A percentile compares a stretch with the other conserved stretches of the same genome.
These are phyloP conservation scores for Xiphorhynchus elegans DNA, from an alignment of 2,113 vertebrate genomes.

Conservation along the genomic window DNA sequence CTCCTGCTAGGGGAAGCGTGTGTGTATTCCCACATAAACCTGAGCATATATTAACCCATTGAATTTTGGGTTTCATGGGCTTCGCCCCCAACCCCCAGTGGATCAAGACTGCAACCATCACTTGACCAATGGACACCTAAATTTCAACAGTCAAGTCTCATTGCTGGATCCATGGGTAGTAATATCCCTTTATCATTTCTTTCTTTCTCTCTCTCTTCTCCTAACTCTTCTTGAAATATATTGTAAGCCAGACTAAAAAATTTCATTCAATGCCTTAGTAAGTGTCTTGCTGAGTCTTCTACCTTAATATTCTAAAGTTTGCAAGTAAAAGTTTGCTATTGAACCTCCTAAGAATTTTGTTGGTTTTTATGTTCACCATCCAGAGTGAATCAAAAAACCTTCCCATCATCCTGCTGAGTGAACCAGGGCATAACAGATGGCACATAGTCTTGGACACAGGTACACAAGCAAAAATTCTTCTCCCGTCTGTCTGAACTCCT, in stretches of 20 bases:
- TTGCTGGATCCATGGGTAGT: neutral
- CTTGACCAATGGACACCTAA: fast-evolving
- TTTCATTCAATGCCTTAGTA: neutral
- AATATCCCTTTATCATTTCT: neutral
- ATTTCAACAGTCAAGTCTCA: neutral
- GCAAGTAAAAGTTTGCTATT: neutral
- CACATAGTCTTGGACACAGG: neutral
- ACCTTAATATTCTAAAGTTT: neutral
- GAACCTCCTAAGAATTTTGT: neutral
- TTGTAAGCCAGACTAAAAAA: neutral
- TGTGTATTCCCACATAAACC: neutral
- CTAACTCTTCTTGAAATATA: neutral
- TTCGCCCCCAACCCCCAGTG: neutral
- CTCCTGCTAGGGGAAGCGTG: fast-evolving
- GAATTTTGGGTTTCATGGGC: neutral
- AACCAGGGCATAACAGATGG: neutral
- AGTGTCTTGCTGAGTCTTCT: neutral
- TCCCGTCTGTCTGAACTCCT: neutral
- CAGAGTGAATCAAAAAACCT: neutral
- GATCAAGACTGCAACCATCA: neutral
- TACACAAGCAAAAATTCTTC: neutral
- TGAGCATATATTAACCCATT: neutral
- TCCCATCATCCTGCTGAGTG: neutral
- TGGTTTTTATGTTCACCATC: neutral
- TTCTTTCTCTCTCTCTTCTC: neutral